phyloP scores from a whole-genome alignment of 2,113 vertebrate species.

The Eolophus roseicapilla region DNA sequence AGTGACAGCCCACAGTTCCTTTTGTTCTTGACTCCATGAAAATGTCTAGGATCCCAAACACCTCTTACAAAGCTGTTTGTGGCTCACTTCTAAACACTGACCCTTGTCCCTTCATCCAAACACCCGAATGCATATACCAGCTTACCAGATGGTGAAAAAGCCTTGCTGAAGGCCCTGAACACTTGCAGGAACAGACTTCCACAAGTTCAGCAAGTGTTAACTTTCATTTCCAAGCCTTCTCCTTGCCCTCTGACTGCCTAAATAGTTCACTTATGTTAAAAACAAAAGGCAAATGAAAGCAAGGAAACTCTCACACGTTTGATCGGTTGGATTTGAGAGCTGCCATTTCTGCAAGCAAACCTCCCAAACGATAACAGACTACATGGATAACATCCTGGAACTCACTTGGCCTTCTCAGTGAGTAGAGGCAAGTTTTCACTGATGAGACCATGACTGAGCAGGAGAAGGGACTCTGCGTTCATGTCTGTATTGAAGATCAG shows the following conservation, averaged over 20 bases:
- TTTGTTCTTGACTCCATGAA: neutral
- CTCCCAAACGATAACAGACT: neutral
- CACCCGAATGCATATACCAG: neutral
- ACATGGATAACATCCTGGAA: neutral
- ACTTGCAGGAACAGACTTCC: neutral
- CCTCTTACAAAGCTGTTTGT: neutral
- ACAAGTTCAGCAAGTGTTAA: neutral
- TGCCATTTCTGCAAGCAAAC: neutral
- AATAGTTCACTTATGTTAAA: neutral
- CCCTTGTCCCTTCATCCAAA: neutral
- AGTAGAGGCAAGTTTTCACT: slow-evolving; percentile 93
- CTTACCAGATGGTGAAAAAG: neutral
- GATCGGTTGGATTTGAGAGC: neutral
- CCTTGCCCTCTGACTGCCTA: neutral
- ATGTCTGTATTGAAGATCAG: slow-evolving; percentile 86
- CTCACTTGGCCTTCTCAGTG: slow-evolving; percentile 89
- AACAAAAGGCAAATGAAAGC: neutral
- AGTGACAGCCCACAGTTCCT: neutral
- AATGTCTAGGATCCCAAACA: neutral
- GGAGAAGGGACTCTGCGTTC: slow-evolving; percentile 82
- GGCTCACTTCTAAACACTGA: neutral
- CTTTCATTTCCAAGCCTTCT: neutral
- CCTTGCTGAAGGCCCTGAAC: neutral
- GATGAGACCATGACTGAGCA: slow-evolving; percentile 91
- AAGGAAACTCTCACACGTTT: neutral